These are phyloP conservation scores for Loxodonta africana DNA, from an alignment of 2,113 vertebrate genomes.

Conservation along the genomic window DNA sequence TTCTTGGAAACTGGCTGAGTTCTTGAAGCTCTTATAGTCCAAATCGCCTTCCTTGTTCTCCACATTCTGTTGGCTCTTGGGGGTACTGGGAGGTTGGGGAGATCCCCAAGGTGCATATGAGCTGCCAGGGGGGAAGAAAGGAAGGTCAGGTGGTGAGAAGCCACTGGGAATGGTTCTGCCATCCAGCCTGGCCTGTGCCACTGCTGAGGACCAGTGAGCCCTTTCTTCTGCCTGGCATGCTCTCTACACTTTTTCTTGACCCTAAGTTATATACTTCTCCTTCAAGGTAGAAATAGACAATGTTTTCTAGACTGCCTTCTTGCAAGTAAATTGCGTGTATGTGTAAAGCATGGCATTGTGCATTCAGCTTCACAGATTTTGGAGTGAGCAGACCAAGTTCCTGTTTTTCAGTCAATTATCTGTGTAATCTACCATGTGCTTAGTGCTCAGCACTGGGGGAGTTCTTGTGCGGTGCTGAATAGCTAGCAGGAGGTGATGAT, in stretches of 20 bases:
- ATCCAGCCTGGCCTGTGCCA: neutral
- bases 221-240: neutral
- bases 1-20: conserved; percentile 40
- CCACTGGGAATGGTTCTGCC: neutral
- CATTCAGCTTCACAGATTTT: neutral
- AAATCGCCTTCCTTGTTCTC: neutral
- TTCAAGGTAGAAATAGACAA: neutral
- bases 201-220: rapidly evolving
- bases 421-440: neutral
- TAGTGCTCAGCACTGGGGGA: neutral
- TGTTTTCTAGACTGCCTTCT: neutral
- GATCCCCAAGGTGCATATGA: neutral
- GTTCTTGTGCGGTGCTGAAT: neutral
- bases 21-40: neutral
- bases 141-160: neutral
- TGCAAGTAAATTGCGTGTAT: neutral
- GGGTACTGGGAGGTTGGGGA: neutral
- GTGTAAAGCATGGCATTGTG: neutral
- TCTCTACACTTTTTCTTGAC: neutral
- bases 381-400: neutral
- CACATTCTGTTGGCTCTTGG: neutral
- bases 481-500: neutral
- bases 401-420: neutral
- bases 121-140: neutral
- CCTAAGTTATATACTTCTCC: neutral